Evolutionary conservation across 1,140 invertebrate species (phyloP).

Genomic region (Meloidogyne floridensis): DNA sequence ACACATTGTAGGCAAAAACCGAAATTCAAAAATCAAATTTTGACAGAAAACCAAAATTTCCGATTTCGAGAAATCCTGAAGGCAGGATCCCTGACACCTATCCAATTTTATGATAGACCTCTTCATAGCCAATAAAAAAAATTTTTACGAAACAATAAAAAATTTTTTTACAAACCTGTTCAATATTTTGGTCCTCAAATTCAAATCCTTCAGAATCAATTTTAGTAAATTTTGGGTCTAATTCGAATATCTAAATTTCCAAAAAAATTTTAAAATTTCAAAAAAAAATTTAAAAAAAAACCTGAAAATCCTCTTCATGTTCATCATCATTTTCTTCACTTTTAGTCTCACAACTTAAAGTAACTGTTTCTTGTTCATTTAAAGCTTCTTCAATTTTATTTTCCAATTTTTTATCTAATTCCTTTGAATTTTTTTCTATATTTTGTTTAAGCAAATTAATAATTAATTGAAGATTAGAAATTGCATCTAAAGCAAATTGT

Average conservation of each 20-base stretch:
- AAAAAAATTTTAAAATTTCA: not conserved
- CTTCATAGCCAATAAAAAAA: too few species aligned
- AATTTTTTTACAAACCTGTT: slow-evolving; percentile 6
- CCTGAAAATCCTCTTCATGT: slow-evolving; percentile 28
- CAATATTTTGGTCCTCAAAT: not conserved
- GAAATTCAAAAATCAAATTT: too few species aligned
- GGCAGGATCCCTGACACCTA: too few species aligned
- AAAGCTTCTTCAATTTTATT: not conserved
- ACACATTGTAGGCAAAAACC: too few species aligned
- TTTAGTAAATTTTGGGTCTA: slow-evolving; percentile 1
- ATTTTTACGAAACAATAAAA: slow-evolving; percentile 3
- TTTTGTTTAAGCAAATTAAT: slow-evolving; percentile 6
- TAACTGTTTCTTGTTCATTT: not conserved
- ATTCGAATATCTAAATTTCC: slow-evolving; percentile 21
- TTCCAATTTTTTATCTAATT: not conserved
- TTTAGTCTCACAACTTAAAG: slow-evolving; percentile 1
- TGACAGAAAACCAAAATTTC: too few species aligned
- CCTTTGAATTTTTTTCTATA: not conserved
- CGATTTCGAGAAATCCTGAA: too few species aligned
- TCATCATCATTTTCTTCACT: not conserved
- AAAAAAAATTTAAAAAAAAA: not conserved
- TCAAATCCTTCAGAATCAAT: not conserved
- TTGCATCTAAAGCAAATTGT: not conserved
- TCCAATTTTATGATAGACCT: too few species aligned
- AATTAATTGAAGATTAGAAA: slow-evolving; percentile 3